phyloP scores from a whole-genome alignment of 2,113 vertebrate genomes.

The Egretta garzetta region DNA sequence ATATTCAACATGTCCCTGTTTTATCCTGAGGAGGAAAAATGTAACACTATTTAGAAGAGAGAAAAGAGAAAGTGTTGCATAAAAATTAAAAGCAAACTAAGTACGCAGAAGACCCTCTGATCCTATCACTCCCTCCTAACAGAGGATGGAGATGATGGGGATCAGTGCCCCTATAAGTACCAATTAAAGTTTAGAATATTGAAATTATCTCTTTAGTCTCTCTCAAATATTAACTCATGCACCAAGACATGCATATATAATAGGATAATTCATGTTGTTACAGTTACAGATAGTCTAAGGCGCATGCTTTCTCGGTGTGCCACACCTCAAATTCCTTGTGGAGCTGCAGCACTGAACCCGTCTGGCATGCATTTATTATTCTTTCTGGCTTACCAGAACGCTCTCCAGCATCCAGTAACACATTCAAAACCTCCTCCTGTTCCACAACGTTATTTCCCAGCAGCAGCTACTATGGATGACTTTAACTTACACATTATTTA shows the following conservation, averaged over 20 bases:
- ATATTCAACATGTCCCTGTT: neutral
- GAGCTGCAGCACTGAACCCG: neutral
- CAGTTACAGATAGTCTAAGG: neutral
- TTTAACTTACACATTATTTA: neutral
- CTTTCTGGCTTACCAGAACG: neutral
- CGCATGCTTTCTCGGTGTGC: accelerated
- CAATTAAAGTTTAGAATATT: neutral
- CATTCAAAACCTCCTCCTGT: neutral
- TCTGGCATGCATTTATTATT: neutral
- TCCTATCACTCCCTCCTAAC: neutral
- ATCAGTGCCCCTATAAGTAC: accelerated
- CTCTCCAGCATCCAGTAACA: neutral
- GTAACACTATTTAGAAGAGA: neutral
- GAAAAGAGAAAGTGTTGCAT: neutral
- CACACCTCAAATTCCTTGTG: neutral
- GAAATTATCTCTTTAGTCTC: neutral
- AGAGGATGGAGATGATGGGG: neutral
- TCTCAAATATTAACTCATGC: neutral
- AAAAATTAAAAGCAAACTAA: neutral
- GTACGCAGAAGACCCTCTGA: accelerated
- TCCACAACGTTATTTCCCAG: neutral
- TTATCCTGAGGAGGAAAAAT: neutral
- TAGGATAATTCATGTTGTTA: neutral
- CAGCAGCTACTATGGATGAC: neutral
- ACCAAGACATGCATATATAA: neutral